Conservation (phyloP, 2,113 vertebrate species). For the Gymnogyps californianus region DNA sequence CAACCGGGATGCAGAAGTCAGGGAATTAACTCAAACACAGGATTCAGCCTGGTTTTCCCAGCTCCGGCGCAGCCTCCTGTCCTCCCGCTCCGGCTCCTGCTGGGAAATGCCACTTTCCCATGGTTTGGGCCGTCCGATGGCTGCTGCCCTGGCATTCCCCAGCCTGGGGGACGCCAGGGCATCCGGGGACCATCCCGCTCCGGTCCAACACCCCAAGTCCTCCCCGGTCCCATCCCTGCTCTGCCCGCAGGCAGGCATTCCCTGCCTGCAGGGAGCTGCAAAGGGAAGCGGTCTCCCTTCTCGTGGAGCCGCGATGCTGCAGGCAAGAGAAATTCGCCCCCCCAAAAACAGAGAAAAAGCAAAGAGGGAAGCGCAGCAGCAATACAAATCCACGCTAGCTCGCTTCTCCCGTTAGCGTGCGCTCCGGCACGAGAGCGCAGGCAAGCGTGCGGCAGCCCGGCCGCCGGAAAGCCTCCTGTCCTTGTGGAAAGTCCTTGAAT, state of each 20-base stretch:
- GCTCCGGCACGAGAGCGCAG: not conserved
- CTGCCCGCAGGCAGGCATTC: not conserved
- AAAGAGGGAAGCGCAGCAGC: too few species aligned
- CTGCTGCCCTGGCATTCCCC: too few species aligned
- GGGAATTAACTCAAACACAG: not conserved
- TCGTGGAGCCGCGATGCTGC: not conserved
- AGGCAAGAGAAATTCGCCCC: not conserved
- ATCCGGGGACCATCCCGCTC: not conserved
- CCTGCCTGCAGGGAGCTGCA: not conserved
- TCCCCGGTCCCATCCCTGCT: not conserved
- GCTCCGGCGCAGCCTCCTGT: not conserved
- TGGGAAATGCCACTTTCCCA: not conserved
- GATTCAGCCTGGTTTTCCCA: not conserved
- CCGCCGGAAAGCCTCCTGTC: not conserved
- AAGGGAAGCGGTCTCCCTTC: not conserved
- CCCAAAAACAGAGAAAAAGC: not conserved
- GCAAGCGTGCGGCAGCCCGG: not conserved
- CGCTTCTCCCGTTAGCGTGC: not conserved
- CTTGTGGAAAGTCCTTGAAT: not conserved
- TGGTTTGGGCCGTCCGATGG: not conserved
- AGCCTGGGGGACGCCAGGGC: not conserved
- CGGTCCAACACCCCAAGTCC: not conserved
- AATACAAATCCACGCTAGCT: not conserved
- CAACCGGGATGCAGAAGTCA: accelerated
- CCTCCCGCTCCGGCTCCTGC: not conserved